Percentiles rank a stretch among this genome's conserved stretches.
phyloP scores from a whole-genome alignment of 2,888 invertebrate species.

The Arrhopalites spinosus region DNA sequence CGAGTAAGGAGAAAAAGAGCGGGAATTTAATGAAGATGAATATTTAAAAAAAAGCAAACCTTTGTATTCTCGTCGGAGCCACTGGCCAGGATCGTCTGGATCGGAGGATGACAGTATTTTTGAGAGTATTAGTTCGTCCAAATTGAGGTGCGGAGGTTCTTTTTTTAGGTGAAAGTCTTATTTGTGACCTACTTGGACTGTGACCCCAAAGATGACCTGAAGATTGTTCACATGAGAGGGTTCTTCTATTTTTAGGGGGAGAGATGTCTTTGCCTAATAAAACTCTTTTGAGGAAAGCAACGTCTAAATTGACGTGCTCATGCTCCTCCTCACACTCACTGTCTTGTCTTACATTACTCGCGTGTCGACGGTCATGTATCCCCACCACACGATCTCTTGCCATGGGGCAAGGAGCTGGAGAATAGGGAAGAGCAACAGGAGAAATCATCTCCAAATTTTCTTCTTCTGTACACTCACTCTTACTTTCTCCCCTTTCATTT shows the following conservation, averaged over 20 bases:
- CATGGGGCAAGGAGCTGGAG: no score
- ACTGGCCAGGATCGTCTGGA: constrained; percentile 77
- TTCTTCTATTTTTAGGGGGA: constrained; percentile 41
- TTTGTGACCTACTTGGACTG: constrained; percentile 57
- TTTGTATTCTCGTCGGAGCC: constrained; percentile 62
- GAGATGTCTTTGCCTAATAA: constrained; percentile 45
- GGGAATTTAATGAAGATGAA: no score
- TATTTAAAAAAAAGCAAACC: constrained; percentile 26
- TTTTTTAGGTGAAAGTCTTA: constrained; percentile 65
- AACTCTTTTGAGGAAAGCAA: constrained; percentile 50
- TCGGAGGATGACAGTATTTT: constrained; percentile 66
- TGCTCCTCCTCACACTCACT: no score
- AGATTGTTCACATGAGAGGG: constrained; percentile 60
- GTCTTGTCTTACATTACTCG: no score
- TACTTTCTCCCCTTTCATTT: no score
- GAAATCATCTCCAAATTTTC: no score
- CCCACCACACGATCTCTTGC: no score
- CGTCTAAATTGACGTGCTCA: constrained; percentile 33
- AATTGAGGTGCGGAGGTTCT: constrained; percentile 76
- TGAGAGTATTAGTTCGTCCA: constrained; percentile 60
- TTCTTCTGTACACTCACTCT: no score
- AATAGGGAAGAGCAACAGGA: no score
- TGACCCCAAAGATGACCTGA: constrained; percentile 68
- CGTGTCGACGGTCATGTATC: no score
- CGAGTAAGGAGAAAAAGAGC: no score